Base-by-base conservation (phyloP, 2,113 vertebrate genomes). In the Atherinomorus stipes region DNA sequence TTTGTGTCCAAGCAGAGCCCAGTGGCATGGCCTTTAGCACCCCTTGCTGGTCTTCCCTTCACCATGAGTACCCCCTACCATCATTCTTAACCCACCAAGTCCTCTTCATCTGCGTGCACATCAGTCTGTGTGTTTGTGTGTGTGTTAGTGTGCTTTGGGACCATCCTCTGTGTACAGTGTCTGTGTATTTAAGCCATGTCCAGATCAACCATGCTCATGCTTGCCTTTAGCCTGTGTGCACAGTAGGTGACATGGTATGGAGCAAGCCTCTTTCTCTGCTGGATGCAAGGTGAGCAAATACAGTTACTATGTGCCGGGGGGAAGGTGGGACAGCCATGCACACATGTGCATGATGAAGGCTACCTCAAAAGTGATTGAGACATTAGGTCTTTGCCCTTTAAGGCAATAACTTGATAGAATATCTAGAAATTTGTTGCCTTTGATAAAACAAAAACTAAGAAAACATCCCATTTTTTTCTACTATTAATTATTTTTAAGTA, bases 1-100 rank as follows among this genome's bases (percentile, higher is more conserved):
- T 92, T 90, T 91, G 84, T 88, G 85, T 89, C 81, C 70, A 67
- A 74, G 85, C 84, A 66, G 44, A 50, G 77, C 45, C 85, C 23
- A 13, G 51, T 83, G 77, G 84, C 80, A 83, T 90, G 88, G 85
- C 90, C 90, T 92, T 90, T 91, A 87, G 74, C 67, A 77, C 81
- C 85, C 74, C 90, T 83, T 2, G 78, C 85, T 85, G 86, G 63
- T 76, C 78, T 71, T 78, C 74, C 73, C 79, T 64, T 81, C 54
- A 25, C 85, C 71, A 65, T 62, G 74, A 40, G 60, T 58, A 82
- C 85, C 85, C 85, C 88, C 88, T 64, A 73, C 78, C 18, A 71
- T 42, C 69, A 60, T 73, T 69, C 76, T 80, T 81, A 88, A 87
- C 82, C 79, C 74, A 73, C 71, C 51, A 61, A 82, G 78, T 84